Conservation (phyloP, 2,797 vertebrate species). For the Argya squamiceps region DNA sequence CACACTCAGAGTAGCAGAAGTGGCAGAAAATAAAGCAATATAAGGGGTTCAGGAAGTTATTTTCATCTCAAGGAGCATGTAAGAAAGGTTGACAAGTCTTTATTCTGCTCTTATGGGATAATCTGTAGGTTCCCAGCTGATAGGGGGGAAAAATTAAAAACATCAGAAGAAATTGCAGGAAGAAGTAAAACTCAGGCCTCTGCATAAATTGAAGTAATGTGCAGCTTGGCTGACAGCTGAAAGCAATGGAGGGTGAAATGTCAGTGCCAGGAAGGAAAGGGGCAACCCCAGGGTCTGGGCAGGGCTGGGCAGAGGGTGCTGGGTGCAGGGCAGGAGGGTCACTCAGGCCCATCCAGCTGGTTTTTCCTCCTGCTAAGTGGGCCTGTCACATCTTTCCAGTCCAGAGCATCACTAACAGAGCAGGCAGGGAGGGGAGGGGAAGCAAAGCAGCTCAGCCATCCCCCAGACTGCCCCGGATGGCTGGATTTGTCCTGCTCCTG, state of each 20-base stretch:
- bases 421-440: background rate
- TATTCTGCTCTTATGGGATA: conserved; percentile 55
- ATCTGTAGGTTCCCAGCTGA: conserved; percentile 50
- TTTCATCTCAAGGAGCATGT: conserved; percentile 39
- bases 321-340: background rate
- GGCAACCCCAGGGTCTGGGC: rapidly evolving
- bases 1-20: conserved; percentile 38
- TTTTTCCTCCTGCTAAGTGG: background rate
- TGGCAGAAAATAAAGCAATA: conserved; percentile 48
- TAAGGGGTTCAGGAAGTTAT: conserved; percentile 37
- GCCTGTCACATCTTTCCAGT: background rate
- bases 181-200: background rate
- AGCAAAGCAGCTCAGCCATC: background rate
- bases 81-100: conserved; percentile 39
- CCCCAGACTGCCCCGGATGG: rapidly evolving
- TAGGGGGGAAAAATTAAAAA: background rate
- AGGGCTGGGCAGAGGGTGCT: background rate
- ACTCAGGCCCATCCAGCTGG: background rate
- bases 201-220: background rate
- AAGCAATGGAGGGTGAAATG: background rate
- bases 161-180: background rate
- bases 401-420: background rate
- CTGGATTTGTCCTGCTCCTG: background rate
- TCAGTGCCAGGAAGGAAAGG: background rate
- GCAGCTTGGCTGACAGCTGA: background rate